Evolutionary conservation across 2,797 vertebrate species (phyloP).

Genomic region (Poeciliopsis presidionis): DNA sequence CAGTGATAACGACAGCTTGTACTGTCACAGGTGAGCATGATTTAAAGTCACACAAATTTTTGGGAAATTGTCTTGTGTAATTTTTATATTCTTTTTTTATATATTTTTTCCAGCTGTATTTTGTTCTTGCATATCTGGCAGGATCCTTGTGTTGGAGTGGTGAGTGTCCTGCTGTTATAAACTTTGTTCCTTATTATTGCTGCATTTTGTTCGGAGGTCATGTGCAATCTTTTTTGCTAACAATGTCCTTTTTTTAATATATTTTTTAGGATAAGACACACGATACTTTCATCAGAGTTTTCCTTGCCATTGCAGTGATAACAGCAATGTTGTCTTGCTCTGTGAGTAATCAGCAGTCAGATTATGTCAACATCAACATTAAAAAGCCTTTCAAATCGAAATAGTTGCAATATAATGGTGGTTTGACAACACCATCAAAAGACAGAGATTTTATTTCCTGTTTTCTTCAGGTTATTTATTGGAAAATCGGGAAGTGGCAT

Average conservation of each 20-base stretch:
- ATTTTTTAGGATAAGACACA: conserved; percentile 39
- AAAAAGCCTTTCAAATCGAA: background rate
- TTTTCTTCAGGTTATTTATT: conserved; percentile 79
- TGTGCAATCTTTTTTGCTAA: background rate
- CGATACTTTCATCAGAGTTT: conserved; percentile 49
- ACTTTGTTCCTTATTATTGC: background rate
- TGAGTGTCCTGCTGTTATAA: conserved; percentile 42
- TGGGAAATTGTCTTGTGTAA: background rate
- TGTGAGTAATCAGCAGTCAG: conserved; percentile 67
- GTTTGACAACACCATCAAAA: background rate
- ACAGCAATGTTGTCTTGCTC: conserved; percentile 76
- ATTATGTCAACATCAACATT: background rate
- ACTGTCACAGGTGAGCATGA: conserved; percentile 68
- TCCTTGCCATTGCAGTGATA: conserved; percentile 74
- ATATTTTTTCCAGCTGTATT: conserved; percentile 77
- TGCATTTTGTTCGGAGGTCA: background rate
- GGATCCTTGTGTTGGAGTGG: conserved; percentile 61
- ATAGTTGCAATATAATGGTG: background rate
- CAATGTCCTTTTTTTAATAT: too few species aligned
- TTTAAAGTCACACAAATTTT: background rate
- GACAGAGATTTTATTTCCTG: background rate
- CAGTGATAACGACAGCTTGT: background rate
- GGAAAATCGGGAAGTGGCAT: conserved; percentile 75
- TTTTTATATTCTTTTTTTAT: conserved; percentile 25
- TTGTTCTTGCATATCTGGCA: conserved; percentile 75